Percentiles rank a stretch among this genome's conserved stretches.
These are phyloP conservation scores for Barypeithes pellucidus DNA, from an alignment of 2,888 invertebrate genomes.

Conservation along the genomic window DNA sequence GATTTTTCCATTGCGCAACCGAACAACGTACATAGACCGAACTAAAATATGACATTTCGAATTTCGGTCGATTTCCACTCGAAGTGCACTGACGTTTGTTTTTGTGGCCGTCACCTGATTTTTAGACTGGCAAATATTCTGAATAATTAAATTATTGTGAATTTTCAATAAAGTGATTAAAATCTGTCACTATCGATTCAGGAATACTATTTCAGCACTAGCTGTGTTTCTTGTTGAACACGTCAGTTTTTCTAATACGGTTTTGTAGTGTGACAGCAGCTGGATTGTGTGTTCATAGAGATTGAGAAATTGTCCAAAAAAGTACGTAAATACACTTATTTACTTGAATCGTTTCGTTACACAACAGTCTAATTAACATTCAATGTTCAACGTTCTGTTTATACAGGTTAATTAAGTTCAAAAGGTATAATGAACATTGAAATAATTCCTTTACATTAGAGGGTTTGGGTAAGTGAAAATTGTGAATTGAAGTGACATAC, in stretches of 20 bases:
- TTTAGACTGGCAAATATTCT: slow-evolving; percentile 14
- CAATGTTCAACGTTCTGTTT: background rate
- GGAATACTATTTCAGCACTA: background rate
- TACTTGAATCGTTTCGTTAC: background rate
- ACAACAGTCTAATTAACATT: background rate
- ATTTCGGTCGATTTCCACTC: slow-evolving; percentile 6
- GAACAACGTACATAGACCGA: no score
- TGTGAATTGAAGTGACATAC: no score
- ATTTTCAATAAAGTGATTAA: slow-evolving; percentile 13
- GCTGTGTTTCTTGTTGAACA: slow-evolving; percentile 15
- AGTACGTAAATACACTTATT: background rate
- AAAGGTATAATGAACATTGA: no score
- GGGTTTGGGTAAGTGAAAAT: no score
- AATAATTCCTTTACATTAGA: no score
- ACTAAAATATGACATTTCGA: no score
- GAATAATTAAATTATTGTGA: slow-evolving; percentile 34
- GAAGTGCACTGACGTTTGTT: slow-evolving; percentile 22
- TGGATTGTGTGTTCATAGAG: background rate
- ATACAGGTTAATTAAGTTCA: background rate
- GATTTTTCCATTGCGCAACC: no score
- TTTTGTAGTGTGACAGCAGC: slow-evolving; percentile 15
- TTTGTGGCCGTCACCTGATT: slow-evolving; percentile 32
- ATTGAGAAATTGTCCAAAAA: background rate
- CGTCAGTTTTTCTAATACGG: slow-evolving; percentile 29
- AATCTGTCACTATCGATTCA: slow-evolving; percentile 25